Base-by-base conservation (phyloP, 2,113 vertebrate species). In the Anhinga anhinga region DNA sequence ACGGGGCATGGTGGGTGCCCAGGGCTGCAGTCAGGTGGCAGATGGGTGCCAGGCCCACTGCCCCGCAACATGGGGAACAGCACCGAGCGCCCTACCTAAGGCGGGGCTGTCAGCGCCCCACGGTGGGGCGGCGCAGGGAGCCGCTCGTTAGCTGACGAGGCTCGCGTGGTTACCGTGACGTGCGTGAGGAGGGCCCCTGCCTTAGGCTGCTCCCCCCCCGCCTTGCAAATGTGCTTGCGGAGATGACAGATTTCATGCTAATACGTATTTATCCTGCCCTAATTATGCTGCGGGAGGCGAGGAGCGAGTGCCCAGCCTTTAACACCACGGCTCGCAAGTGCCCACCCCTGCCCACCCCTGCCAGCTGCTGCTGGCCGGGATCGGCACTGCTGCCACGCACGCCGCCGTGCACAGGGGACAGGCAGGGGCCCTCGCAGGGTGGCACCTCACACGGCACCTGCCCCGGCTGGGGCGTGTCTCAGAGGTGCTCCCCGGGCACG, bases 181-280 rank as follows among this genome's bases (percentile, higher is more conserved):
- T 11, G 17, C 2, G 0, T 61, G 80, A 93, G 70, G 63, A 86
- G 13, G 29, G 73, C 11, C 52, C 63, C 58, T 29, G 40, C 83
- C 65, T 87, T 45, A 32, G 26, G 36, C 85, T 88, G 34, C 8
- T 27, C 56, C 71, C 45, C 38, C 38, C 38, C 10, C 12, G 6
- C 44, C 56, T 52, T 4, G 1, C 2, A 16, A 80, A 85, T 71
- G 73, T 53, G 78, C 66, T 67, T 11, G 74, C 10, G 3, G 85
- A 90, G 85, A 90, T 94, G 95, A 93, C 95, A 95, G 92, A 93
- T 92, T 95, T 96, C 85, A 86, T 36, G 53, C 71, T 94, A 94
- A 96, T 78, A 40, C 7, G 1, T 82, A 81, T 92, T 95, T 96
- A 84, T 95, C 95, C 96, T 94, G 90, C 93, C 92, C 93, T 97